Percentiles rank a stretch among this genome's conserved stretches.
phyloP scores from a whole-genome alignment of 2,797 vertebrate species.

The Gobionotothen gibberifrons region DNA sequence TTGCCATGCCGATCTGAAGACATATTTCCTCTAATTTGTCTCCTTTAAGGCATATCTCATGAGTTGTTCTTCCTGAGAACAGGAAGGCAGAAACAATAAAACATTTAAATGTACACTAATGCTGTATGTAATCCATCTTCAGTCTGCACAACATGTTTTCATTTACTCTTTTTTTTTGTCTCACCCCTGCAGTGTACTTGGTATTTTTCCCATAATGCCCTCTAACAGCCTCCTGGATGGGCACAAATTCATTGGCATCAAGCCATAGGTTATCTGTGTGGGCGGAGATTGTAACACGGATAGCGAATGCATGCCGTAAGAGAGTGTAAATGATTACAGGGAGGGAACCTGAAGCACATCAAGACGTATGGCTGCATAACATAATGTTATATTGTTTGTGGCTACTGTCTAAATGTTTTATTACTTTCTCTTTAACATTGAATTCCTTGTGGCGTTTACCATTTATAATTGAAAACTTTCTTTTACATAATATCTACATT shows the following conservation, averaged over 20 bases:
- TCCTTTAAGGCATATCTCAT: neutral
- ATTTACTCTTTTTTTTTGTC: neutral
- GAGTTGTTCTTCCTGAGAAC: neutral
- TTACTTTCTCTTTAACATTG: neutral
- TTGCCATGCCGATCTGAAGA: neutral
- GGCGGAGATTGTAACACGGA: constrained; percentile 36
- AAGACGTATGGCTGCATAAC: constrained; percentile 3
- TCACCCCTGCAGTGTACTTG: neutral
- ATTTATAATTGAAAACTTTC: neutral
- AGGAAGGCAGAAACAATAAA: neutral
- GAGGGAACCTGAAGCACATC: constrained; percentile 16
- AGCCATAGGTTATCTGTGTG: constrained; percentile 54
- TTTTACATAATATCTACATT: neutral
- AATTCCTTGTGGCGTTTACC: neutral
- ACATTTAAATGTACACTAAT: neutral
- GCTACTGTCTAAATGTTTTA: neutral
- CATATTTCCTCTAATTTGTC: neutral
- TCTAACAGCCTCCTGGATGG: constrained; percentile 31
- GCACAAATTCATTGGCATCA: constrained; percentile 20
- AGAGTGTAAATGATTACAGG: constrained; percentile 13
- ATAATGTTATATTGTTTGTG: constrained; percentile 19
- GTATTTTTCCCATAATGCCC: constrained; percentile 20
- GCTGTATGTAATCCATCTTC: neutral
- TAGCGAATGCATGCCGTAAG: constrained; percentile 30
- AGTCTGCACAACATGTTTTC: neutral